Base-by-base conservation (phyloP, 2,888 invertebrate genomes). In the Erebia aethiops region DNA sequence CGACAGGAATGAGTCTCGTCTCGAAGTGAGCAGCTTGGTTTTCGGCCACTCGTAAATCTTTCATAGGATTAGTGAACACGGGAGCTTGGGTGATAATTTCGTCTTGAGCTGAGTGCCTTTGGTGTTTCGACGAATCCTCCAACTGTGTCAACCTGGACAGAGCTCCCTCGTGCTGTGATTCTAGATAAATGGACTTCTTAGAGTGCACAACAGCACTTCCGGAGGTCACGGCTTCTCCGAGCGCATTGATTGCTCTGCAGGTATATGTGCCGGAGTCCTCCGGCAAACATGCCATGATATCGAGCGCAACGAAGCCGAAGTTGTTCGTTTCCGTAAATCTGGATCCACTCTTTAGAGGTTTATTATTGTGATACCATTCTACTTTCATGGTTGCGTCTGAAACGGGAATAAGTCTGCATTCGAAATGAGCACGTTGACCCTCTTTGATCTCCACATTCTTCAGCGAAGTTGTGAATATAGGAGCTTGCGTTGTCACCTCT, bases 191-290 rank as follows among this genome's bases (percentile, higher is more conserved):
- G 0, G 98, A 97, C 86, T 97, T 97, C 89, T 95, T 94, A 87
- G 96, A 97, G 83, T 97, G 97, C 16, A 98, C 97, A 21, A 95
- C 91, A 13, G 99, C 96, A 69, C 96, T 96, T 54, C 98, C 98
- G 62, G 98, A 98, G 65, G 98, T 98, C 14, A 98, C 97, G 49
- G 98, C 98, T 93, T 98, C 97, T 56, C 99, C 99, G 16, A 98
- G 94, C 67, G 96, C 96, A 82, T 99, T 99, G 67, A 95, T 96
- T 1, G 99, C 98, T 81, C 98, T 95, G 87, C 98, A 98, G 0
- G 98, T 99, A 86, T 99, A 99, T 0, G 97, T 97, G 62, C 99
- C 99, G 16, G 98, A 97, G 93, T 99, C 99, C 87, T 99, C 99
- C 10, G 99, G 98, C 82, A 98, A 96, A 72, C 98, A 97, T 78